A percentile compares a stretch with the other conserved stretches of the same genome.
Conservation (phyloP, 1,140 invertebrate genomes). For the Drosophila kohkoa region DNA sequence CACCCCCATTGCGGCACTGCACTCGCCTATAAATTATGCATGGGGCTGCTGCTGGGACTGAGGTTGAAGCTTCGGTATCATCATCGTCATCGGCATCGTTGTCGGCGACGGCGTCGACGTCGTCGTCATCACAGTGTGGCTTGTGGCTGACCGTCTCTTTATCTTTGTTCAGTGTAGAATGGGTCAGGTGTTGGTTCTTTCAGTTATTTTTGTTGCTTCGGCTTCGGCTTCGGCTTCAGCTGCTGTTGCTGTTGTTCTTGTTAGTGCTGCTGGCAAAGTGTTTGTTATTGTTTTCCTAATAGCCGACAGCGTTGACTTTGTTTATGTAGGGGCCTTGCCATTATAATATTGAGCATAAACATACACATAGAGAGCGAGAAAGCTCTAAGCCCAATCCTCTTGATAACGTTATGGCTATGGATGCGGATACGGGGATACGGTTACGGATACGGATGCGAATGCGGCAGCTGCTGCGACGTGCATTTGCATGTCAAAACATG, state of each 20-base stretch:
- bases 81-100: conserved; percentile 15
- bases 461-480: conserved; percentile 8
- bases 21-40: conserved; percentile 70
- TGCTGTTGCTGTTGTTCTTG: conserved; percentile 18
- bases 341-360: conserved; percentile 48
- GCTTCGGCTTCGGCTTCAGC: too few species aligned
- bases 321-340: conserved; percentile 55
- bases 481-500: conserved; percentile 47
- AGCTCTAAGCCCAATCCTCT: background rate
- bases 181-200: conserved; percentile 9
- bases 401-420: background rate
- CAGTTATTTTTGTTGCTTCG: conserved; percentile 31
- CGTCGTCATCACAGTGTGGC: conserved; percentile 38
- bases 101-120: background rate
- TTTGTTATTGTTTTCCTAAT: conserved; percentile 73
- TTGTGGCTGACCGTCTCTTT: conserved; percentile 50
- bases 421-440: background rate
- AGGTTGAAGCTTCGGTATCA: conserved; percentile 17
- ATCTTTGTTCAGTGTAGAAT: conserved; percentile 26
- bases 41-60: conserved; percentile 31
- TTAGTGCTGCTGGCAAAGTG: conserved; percentile 35
- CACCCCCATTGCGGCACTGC: conserved; percentile 40
- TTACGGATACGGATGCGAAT: conserved; percentile 1
- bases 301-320: conserved; percentile 71
- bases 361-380: conserved; percentile 20